Evolutionary conservation across 30 jellyfish, hydroid and myxozoan genomes (phyloP).

Genomic region (Catostylus mosaicus): DNA sequence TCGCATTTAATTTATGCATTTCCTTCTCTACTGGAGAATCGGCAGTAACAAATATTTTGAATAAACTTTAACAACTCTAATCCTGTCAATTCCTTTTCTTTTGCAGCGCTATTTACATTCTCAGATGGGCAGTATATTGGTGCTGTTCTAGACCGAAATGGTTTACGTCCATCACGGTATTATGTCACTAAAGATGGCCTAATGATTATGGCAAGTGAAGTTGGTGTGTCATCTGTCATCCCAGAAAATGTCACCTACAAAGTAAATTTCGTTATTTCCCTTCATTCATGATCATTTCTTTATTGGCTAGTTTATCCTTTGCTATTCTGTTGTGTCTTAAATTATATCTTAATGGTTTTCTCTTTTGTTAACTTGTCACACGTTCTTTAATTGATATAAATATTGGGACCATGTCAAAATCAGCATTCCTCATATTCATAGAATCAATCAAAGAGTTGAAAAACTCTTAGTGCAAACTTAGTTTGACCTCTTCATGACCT

Average conservation of each 20-base stretch:
- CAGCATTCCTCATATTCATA: too few relatives aligned
- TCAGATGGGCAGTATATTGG: conserved; percentile 82
- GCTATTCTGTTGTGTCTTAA: too few relatives aligned
- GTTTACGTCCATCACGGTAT: conserved; percentile 74
- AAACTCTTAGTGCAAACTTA: too few relatives aligned
- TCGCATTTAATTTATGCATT: not conserved
- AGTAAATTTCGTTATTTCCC: conserved; percentile 12
- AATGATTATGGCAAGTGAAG: conserved; percentile 87
- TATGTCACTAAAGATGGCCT: conserved; percentile 66
- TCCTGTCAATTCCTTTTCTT: not conserved
- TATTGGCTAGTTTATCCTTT: too few relatives aligned
- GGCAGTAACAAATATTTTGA: too few relatives aligned
- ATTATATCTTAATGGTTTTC: too few relatives aligned
- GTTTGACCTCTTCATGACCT: too few relatives aligned
- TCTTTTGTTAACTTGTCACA: too few relatives aligned
- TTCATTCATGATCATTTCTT: too few relatives aligned
- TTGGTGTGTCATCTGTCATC: conserved; percentile 66
- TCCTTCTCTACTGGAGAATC: not conserved
- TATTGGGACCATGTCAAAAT: too few relatives aligned
- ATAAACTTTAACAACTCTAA: not conserved
- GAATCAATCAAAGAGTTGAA: too few relatives aligned
- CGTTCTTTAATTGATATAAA: not conserved
- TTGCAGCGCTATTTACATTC: conserved; percentile 64
- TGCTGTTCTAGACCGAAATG: conserved; percentile 76
- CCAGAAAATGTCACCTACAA: conserved; percentile 64